Conservation (phyloP, 2,888 invertebrate species). For the Helobdella robusta region DNA sequence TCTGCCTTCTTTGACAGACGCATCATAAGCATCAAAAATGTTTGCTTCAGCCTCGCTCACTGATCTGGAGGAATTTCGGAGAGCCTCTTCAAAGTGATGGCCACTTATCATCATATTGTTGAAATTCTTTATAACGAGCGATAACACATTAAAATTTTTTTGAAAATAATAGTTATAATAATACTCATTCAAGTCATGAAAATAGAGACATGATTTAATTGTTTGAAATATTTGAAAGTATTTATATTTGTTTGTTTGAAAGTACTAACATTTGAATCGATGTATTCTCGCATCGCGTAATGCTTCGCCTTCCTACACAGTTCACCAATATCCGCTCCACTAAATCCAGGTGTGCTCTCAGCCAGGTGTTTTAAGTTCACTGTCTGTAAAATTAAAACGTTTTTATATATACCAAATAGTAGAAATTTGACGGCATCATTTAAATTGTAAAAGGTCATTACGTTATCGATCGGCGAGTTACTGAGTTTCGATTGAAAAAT, state of each 20-base stretch:
- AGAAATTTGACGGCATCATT: neutral
- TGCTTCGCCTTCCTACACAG: slow-evolving; percentile 14
- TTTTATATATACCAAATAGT: neutral
- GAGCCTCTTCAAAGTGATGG: slow-evolving; percentile 16
- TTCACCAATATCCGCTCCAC: slow-evolving; percentile 20
- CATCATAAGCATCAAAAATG: slow-evolving; percentile 5
- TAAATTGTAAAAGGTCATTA: too few species aligned
- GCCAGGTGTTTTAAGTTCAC: slow-evolving; percentile 16
- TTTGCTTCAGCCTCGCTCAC: slow-evolving; percentile 15
- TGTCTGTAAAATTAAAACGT: neutral
- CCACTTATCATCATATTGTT: slow-evolving; percentile 7
- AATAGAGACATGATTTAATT: neutral
- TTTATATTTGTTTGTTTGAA: too few species aligned
- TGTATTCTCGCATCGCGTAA: slow-evolving; percentile 10
- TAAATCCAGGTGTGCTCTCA: neutral
- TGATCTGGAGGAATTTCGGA: slow-evolving; percentile 9
- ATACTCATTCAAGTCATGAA: neutral
- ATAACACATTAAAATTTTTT: neutral
- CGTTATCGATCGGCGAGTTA: slow-evolving; percentile 13
- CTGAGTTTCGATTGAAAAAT: slow-evolving; percentile 5
- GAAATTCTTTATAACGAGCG: too few species aligned
- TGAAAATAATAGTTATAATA: neutral
- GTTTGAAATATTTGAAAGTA: neutral
- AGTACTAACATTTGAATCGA: slow-evolving; percentile 10
- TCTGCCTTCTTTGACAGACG: slow-evolving; percentile 11